These are phyloP conservation scores for Pitta sordida DNA, from an alignment of 2,113 vertebrate genomes.

Conservation along the genomic window DNA sequence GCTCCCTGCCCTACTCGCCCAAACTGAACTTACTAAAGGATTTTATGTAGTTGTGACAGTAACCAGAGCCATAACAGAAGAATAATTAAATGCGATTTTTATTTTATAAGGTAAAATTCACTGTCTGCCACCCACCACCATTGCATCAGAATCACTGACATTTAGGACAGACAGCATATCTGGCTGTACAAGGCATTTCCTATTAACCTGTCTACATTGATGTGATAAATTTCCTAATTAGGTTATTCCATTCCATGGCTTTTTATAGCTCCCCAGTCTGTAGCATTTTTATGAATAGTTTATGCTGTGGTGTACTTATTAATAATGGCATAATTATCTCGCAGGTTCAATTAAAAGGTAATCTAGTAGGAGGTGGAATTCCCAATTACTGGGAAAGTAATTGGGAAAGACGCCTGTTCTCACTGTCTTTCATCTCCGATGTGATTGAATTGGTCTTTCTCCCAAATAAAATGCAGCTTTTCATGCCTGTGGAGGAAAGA, in stretches of 20 bases:
- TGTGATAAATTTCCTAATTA: not conserved
- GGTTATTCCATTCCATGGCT: not conserved
- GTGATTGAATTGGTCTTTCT: not conserved
- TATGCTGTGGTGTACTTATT: not conserved
- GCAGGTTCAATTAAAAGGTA: conserved; percentile 38
- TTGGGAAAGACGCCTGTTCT: not conserved
- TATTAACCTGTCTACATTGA: not conserved
- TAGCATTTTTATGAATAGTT: conserved; percentile 18
- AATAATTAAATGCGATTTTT: not conserved
- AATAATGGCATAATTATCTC: conserved; percentile 35
- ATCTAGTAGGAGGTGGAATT: not conserved
- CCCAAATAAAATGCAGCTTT: conserved; percentile 16
- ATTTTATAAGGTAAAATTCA: not conserved
- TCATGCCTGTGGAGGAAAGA: conserved; percentile 6
- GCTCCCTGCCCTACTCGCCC: not conserved
- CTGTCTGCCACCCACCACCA: not conserved
- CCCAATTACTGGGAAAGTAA: conserved; percentile 15
- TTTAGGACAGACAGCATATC: not conserved
- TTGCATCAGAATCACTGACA: not conserved
- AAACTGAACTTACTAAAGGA: not conserved
- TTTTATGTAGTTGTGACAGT: not conserved
- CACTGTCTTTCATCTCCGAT: not conserved
- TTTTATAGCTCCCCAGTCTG: not conserved
- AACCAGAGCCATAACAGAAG: not conserved
- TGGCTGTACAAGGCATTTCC: not conserved